Evolutionary conservation across 2,113 vertebrate species (phyloP), one percentile per base, ranked within the genome.

Genomic region (Oenanthe oenanthe): DNA sequence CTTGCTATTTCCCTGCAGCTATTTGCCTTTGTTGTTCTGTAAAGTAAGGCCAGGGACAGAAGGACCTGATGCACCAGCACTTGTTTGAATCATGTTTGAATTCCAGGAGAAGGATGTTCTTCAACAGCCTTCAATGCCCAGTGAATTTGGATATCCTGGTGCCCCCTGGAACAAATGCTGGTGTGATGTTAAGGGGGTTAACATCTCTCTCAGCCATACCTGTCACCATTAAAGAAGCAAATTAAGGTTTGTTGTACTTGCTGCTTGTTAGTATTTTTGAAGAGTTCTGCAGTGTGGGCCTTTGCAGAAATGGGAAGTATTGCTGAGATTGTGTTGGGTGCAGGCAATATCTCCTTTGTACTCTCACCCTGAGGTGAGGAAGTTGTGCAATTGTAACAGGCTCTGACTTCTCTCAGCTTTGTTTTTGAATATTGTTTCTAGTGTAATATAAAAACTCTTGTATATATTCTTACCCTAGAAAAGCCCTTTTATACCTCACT

Each of bases 121-220:
- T 48, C 54, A 40, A 7, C 20, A 68, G 29, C 38, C 20, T 67
- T 32, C 56, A 62, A 18, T 53, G 13, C 17, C 32, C 32, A 1
- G 22, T 24, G 28, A n/a, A 13, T 53, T 4, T 57, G 36, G 17
- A 5, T 48, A 48, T 15, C 5, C 61, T 38, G 7, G 36, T 53
- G n/a, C 7, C 6, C 8, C 14, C 40, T 34, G 68, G 50, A 76
- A 53, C 15, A 53, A 75, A 48, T 13, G 8, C 7, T 72, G 57
- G 1, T 31, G 0, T 20, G 12, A 2, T 53, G 2, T 72, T 45
- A 13, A 20, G 48, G 32, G n/a, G 9, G 16, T 60, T 32, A 45
- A 53, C 45, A 13, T 31, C 4, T 26, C 6, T 56, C 21, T 61
- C 24, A 22, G 60, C 10, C 4, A 0, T 56, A 13, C 53, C 58